Conservation (phyloP, 1,140 invertebrate species). For the Rhyzopertha dominica region DNA sequence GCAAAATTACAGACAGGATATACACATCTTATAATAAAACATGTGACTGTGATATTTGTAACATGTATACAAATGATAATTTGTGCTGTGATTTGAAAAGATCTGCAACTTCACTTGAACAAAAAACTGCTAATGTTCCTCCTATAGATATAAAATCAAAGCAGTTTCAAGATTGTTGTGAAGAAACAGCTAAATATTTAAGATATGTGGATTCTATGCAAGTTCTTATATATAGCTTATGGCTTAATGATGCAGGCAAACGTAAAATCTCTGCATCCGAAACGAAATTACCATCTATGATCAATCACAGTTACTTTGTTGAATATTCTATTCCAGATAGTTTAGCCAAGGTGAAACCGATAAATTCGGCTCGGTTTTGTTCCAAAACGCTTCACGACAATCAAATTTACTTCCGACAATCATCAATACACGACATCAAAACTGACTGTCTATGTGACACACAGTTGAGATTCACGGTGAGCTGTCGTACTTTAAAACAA, state of each 20-base stretch:
- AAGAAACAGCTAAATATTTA: conserved; percentile 18
- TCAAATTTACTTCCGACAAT: conserved; percentile 37
- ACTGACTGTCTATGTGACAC: conserved; percentile 26
- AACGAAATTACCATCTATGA: conserved; percentile 15
- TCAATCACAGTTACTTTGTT: conserved; percentile 37
- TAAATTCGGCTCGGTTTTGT: conserved; percentile 34
- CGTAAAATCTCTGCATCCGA: conserved; percentile 25
- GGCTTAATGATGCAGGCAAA: conserved; percentile 33
- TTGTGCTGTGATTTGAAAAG: conserved; percentile 27
- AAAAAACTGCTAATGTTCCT: background rate
- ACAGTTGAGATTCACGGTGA: conserved; percentile 35
- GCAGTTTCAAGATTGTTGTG: conserved; percentile 14
- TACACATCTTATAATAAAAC: conserved; percentile 19
- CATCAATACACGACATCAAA: conserved; percentile 32
- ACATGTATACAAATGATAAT: conserved; percentile 26
- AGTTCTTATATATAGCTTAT: conserved; percentile 31
- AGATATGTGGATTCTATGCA: conserved; percentile 38
- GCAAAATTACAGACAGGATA: conserved; percentile 25
- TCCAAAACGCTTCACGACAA: conserved; percentile 32
- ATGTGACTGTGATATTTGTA: conserved; percentile 25
- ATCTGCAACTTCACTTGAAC: background rate
- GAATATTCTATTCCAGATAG: conserved; percentile 38
- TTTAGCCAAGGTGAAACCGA: conserved; percentile 26
- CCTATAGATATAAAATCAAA: conserved; percentile 1
- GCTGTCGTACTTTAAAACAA: conserved; percentile 31